Evolutionary conservation across 2,888 invertebrate species (phyloP).

Genomic region (Phragmatobia fuliginosa): DNA sequence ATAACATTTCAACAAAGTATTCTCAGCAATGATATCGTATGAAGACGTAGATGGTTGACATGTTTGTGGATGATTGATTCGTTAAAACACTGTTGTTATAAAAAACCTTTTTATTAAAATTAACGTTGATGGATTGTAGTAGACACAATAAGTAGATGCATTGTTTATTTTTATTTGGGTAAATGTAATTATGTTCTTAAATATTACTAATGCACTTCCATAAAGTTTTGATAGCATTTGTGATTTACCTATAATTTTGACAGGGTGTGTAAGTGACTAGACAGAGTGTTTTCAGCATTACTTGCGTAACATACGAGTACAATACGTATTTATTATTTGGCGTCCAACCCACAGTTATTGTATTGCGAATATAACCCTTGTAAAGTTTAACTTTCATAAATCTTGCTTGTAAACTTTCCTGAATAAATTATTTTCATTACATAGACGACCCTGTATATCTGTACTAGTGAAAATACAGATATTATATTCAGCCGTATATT

Average conservation of each 20-base stretch:
- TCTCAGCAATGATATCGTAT: not conserved
- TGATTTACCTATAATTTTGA: not conserved
- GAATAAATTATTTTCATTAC: not conserved
- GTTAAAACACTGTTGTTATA: conserved; percentile 35
- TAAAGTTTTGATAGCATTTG: not conserved
- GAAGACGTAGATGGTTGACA: conserved; percentile 61
- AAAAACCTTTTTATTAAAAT: conserved; percentile 45
- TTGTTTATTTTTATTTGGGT: not conserved
- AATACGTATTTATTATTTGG: not conserved
- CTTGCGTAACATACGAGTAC: not conserved
- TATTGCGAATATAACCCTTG: not conserved
- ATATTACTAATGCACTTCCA: not conserved
- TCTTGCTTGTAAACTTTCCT: not conserved
- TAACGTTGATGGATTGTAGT: conserved; percentile 62
- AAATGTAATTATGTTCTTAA: not conserved
- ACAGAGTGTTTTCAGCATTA: not conserved
- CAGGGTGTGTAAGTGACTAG: not conserved
- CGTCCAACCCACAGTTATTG: not conserved
- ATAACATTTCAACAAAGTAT: not conserved
- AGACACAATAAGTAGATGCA: conserved; percentile 23
- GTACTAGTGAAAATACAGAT: not conserved
- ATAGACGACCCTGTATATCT: not conserved
- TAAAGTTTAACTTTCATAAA: not conserved
- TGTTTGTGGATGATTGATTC: conserved; percentile 44
- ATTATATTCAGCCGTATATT: not conserved